Conservation (phyloP, 2,113 vertebrate genomes). For the Daboia siamensis region DNA sequence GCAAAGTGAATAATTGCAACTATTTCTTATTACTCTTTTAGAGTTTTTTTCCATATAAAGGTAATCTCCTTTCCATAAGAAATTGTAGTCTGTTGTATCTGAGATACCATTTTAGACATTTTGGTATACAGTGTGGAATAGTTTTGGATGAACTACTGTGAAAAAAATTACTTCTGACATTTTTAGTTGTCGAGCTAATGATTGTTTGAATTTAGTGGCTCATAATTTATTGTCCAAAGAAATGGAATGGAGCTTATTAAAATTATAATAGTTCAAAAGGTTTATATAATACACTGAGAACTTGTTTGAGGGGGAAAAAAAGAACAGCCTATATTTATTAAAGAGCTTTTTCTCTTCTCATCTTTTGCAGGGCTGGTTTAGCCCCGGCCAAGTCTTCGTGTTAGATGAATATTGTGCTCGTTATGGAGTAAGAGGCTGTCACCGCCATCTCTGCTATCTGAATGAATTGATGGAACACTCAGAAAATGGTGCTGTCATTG, state of each 20-base stretch:
- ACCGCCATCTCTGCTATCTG: constrained; percentile 94
- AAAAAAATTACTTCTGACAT: background rate
- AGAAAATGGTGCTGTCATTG: constrained; percentile 85
- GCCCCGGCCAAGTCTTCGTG: constrained; percentile 95
- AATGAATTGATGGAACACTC: constrained; percentile 89
- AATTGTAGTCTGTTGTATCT: background rate
- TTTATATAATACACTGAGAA: background rate
- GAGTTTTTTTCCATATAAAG: background rate
- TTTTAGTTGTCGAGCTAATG: background rate
- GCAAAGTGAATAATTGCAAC: background rate
- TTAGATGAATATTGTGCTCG: constrained; percentile 96
- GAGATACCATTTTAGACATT: background rate
- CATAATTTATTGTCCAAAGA: background rate
- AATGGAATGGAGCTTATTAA: constrained; percentile 5
- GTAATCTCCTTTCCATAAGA: background rate
- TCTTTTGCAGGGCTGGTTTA: constrained; percentile 91
- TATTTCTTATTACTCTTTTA: background rate
- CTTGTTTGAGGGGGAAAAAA: background rate
- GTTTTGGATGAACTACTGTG: background rate
- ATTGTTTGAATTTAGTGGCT: background rate
- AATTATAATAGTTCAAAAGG: constrained; percentile 3
- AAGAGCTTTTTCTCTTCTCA: constrained; percentile 28
- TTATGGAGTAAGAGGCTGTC: constrained; percentile 91
- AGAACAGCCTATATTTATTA: constrained; percentile 2
- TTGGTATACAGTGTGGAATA: background rate